These are phyloP conservation scores for Malurus cyaneus DNA, from an alignment of 2,113 vertebrate species.

Conservation along the genomic window DNA sequence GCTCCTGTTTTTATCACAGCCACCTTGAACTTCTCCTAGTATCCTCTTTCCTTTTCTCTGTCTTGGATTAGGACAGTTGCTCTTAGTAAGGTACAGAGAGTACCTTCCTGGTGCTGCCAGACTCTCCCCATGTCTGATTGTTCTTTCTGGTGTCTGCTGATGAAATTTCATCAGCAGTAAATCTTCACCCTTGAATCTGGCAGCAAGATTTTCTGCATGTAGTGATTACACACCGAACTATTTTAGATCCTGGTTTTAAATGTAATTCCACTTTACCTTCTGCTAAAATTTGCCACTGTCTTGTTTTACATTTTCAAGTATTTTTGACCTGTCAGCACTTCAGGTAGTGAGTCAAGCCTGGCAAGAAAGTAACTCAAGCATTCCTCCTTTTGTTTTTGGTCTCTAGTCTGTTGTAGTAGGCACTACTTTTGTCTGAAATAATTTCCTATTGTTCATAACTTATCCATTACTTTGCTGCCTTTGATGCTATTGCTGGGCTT, in stretches of 20 bases:
- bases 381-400: background rate
- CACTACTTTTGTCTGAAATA: background rate
- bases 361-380: background rate
- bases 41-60: background rate
- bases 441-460: background rate
- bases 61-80: background rate
- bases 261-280: background rate
- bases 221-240: background rate
- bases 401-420: background rate
- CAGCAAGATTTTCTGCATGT: background rate
- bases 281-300: background rate
- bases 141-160: background rate
- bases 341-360: background rate
- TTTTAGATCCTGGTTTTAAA: background rate
- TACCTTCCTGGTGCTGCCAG: background rate
- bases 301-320: background rate
- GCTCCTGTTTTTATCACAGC: background rate
- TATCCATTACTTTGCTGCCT: background rate
- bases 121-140: rapidly evolving
- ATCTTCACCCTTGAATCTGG: background rate
- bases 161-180: background rate
- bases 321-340: background rate
- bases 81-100: background rate
- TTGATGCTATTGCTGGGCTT: background rate
- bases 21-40: background rate